Evolutionary conservation across 1,140 invertebrate species (phyloP), one percentile per base, ranked within the genome.

Genomic region (Pararge aegeria): DNA sequence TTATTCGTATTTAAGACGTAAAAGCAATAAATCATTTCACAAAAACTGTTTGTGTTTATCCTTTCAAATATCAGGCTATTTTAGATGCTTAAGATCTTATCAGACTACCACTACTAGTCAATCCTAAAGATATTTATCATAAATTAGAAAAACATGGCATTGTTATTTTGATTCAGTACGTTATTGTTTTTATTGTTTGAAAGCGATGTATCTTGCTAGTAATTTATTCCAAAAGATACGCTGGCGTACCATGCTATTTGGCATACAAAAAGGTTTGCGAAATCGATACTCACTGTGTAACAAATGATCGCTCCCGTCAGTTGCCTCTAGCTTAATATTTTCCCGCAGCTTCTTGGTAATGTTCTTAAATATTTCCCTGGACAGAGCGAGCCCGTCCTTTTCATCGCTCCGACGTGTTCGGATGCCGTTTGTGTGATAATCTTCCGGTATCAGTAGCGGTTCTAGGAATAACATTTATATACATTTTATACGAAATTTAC

Each of bases 291-390:
- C 59, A 87, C 80, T 75, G 68, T 82, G 82, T 83, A 86, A 81
- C 56, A 87, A 81, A 78, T 87, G 79, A 63, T 90, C 85, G 54
- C 73, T 86, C 54, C 16, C 56, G 68, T 90, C 83, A 67, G 80
- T 83, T 46, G 80, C 75, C 16, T 78, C 80, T 66, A 89, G 77
- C 52, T 80, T 82, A 68, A 91, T 87, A 59, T 82, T 90, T 67
- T 91, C 85, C 19, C 87, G 75, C 18, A 91, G 76, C 51, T 90
- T 88, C 70, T 90, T 90, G 30, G 87, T 90, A 76, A 91, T 89
- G 62, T 91, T 91, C 67, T 83, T 82, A 73, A 91, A 91, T 79
- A 91, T 90, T 59, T 91, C 87, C 58, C 85, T 87, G 63, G 90
- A 91, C 58, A 90, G 74, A 20, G 89, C 87, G 27, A 91, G 78